These are phyloP conservation scores for Aporrectodea caliginosa DNA, from an alignment of 1,140 invertebrate genomes.

Conservation along the genomic window DNA sequence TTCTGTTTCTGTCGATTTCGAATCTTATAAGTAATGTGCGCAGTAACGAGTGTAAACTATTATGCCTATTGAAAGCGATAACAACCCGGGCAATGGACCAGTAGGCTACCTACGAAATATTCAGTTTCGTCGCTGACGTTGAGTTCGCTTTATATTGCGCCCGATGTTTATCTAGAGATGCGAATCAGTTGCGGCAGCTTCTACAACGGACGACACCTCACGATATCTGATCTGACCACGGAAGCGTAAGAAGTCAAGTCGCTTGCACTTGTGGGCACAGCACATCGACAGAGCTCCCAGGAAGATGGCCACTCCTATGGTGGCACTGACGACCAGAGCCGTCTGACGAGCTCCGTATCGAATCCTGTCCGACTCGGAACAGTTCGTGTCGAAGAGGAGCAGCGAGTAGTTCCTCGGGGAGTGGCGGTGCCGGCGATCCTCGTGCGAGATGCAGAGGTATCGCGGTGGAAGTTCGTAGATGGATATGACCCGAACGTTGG, in stretches of 20 bases:
- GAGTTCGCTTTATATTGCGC: no score
- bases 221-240: constrained; percentile 30
- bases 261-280: neutral
- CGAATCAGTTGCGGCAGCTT: neutral
- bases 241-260: neutral
- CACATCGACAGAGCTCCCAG: neutral
- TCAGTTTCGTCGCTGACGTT: no score
- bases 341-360: neutral
- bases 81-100: no score
- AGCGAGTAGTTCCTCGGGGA: neutral
- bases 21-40: no score
- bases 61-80: no score
- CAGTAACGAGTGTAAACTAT: no score
- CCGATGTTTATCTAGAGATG: neutral
- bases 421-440: neutral
- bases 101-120: no score
- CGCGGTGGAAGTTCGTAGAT: neutral
- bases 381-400: neutral
- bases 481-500: constrained; percentile 8
- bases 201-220: constrained; percentile 23
- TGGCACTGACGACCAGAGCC: neutral
- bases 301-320: neutral
- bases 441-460: constrained; percentile 10
- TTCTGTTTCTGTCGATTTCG: no score
- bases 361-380: neutral